These are phyloP conservation scores for Sinelater perroti DNA, from an alignment of 2,888 invertebrate species.

Conservation along the genomic window DNA sequence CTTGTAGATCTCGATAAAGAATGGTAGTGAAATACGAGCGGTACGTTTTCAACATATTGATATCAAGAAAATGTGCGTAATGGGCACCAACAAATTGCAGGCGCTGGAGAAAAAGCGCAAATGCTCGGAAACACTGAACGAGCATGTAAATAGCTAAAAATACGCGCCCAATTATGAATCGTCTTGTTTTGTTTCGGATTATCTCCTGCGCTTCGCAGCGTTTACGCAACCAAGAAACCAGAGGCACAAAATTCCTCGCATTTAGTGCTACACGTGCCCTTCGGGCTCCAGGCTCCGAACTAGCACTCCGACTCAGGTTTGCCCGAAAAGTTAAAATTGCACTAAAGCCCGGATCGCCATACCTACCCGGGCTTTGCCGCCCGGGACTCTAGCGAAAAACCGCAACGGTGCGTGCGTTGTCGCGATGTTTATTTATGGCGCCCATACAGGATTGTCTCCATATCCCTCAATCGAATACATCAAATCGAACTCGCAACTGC, in stretches of 20 bases:
- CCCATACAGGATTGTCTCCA: constrained; percentile 22
- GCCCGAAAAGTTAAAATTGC: background rate
- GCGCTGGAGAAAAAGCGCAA: no score
- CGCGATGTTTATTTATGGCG: constrained; percentile 16
- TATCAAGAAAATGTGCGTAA: no score
- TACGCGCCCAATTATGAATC: constrained; percentile 16
- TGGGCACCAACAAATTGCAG: no score
- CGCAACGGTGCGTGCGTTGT: constrained; percentile 9
- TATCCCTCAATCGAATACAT: constrained; percentile 32
- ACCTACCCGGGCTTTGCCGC: background rate
- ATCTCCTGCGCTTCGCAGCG: constrained; percentile 6
- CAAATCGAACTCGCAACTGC: constrained; percentile 29
- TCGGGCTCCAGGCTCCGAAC: background rate
- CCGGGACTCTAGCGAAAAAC: constrained; percentile 6
- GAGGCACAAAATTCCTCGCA: background rate
- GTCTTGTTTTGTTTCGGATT: constrained; percentile 17
- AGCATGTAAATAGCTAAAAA: no score
- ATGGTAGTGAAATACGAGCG: no score
- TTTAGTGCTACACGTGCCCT: constrained; percentile 9
- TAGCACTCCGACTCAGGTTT: background rate
- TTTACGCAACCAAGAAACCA: constrained; percentile 1
- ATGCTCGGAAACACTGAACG: no score
- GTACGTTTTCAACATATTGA: no score
- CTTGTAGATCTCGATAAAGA: no score
- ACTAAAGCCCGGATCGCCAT: no score